A percentile compares a stretch with the other conserved stretches of the same genome.
phyloP scores from a whole-genome alignment of 1,140 invertebrate species.

The Pectinophora gossypiella region DNA sequence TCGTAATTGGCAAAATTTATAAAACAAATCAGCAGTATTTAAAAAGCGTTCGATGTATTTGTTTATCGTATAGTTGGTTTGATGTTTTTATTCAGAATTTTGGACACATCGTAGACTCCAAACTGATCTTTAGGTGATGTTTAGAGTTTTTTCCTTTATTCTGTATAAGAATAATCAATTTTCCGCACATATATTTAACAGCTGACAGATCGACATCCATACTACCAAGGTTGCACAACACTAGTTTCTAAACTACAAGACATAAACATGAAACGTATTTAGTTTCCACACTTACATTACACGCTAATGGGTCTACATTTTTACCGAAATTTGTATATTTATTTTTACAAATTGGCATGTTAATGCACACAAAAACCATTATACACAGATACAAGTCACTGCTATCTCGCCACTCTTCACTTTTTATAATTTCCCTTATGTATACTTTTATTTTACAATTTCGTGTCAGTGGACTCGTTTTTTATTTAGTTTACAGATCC shows the following conservation, averaged over 20 bases:
- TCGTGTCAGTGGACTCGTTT: not conserved
- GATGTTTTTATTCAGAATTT: too few relatives aligned
- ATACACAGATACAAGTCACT: not conserved
- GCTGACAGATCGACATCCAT: too few relatives aligned
- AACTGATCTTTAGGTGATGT: too few relatives aligned
- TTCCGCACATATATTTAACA: too few relatives aligned
- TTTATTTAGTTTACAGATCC: not conserved
- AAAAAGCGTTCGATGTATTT: not conserved
- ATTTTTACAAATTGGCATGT: conserved; percentile 22
- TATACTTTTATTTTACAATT: not conserved
- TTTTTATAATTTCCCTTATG: conserved; percentile 1
- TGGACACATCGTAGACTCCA: too few relatives aligned
- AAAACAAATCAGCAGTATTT: not conserved
- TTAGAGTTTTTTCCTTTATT: too few relatives aligned
- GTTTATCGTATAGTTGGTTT: too few relatives aligned
- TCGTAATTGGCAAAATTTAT: conserved; percentile 21
- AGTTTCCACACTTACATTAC: conserved; percentile 22
- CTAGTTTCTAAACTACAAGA: too few relatives aligned
- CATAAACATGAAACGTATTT: too few relatives aligned
- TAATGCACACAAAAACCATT: conserved; percentile 3
- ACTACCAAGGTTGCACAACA: too few relatives aligned
- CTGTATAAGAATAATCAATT: too few relatives aligned
- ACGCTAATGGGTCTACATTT: conserved; percentile 55
- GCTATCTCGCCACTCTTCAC: not conserved
- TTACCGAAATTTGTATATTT: not conserved